Evolutionary conservation across 2,888 invertebrate genomes (phyloP).

Genomic region (Epinotia demarniana): DNA sequence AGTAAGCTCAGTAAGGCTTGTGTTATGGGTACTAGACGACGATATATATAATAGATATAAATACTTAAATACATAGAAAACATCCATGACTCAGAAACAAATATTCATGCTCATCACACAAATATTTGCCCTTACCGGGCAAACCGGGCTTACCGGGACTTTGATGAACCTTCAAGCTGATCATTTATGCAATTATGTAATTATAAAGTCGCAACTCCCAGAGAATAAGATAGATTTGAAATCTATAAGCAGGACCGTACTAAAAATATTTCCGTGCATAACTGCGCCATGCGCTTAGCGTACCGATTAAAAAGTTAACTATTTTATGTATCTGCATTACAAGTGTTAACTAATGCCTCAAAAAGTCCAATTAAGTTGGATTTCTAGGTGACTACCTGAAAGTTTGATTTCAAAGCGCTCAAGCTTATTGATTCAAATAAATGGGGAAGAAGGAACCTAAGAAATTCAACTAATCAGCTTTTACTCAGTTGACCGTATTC

Average conservation of each 20-base stretch:
- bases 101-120: too few relatives aligned
- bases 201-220: too few relatives aligned
- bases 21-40: too few relatives aligned
- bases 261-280: not conserved
- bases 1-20: too few relatives aligned
- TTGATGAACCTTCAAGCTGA: too few relatives aligned
- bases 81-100: too few relatives aligned
- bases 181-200: too few relatives aligned
- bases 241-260: not conserved
- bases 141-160: too few relatives aligned
- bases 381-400: slow-evolving; percentile 28
- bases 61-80: too few relatives aligned
- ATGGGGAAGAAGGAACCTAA: slow-evolving; percentile 28
- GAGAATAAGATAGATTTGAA: not conserved
- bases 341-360: slow-evolving; percentile 16
- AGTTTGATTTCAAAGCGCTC: slow-evolving; percentile 37
- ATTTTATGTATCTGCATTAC: slow-evolving; percentile 7
- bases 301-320: slow-evolving; percentile 1
- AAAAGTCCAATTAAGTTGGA: slow-evolving; percentile 11
- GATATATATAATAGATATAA: too few relatives aligned
- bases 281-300: not conserved
- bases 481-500: slow-evolving; percentile 34
- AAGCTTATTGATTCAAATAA: slow-evolving; percentile 36
- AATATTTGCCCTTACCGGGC: too few relatives aligned
- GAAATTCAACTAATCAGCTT: slow-evolving; percentile 41